phyloP scores from a whole-genome alignment of 2,797 vertebrate species.

The Xiphophorus birchmanni region DNA sequence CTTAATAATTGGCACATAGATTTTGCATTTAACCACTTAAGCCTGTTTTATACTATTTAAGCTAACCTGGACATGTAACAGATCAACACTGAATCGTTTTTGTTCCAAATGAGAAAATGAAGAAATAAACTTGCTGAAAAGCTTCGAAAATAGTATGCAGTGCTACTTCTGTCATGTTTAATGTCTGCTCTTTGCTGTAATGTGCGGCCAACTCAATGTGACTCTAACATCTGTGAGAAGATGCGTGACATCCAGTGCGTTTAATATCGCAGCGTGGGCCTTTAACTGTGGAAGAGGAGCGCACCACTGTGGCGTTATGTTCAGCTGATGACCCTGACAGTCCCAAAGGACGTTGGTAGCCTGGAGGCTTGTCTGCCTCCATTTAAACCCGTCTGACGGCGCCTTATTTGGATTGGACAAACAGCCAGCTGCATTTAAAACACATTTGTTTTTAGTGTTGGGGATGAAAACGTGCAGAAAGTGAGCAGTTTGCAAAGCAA shows the following conservation, averaged over 20 bases:
- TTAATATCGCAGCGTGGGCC: constrained; percentile 12
- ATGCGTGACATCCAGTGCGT: background rate
- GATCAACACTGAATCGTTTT: background rate
- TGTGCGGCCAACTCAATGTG: background rate
- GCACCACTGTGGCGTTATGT: constrained; percentile 25
- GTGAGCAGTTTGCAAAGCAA: background rate
- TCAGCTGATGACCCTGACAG: constrained; percentile 56
- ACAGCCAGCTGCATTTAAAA: constrained; percentile 42
- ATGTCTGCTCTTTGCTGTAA: constrained; percentile 6
- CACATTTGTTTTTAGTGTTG: constrained; percentile 2
- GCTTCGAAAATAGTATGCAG: background rate
- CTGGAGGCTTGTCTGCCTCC: constrained; percentile 57
- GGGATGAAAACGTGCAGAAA: background rate
- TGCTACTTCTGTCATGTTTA: background rate
- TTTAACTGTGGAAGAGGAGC: constrained; percentile 16
- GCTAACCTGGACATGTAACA: background rate
- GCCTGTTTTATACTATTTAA: background rate
- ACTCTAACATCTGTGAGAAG: constrained; percentile 21
- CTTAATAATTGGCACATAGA: background rate
- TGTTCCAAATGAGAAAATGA: background rate
- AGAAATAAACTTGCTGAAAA: background rate
- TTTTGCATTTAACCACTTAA: background rate
- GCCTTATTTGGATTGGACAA: constrained; percentile 46
- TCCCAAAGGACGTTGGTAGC: constrained; percentile 57
- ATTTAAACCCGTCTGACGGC: constrained; percentile 50